Evolutionary conservation across 2,797 vertebrate species (phyloP), one percentile per base, ranked within the genome.

Genomic region (Sparus aurata): DNA sequence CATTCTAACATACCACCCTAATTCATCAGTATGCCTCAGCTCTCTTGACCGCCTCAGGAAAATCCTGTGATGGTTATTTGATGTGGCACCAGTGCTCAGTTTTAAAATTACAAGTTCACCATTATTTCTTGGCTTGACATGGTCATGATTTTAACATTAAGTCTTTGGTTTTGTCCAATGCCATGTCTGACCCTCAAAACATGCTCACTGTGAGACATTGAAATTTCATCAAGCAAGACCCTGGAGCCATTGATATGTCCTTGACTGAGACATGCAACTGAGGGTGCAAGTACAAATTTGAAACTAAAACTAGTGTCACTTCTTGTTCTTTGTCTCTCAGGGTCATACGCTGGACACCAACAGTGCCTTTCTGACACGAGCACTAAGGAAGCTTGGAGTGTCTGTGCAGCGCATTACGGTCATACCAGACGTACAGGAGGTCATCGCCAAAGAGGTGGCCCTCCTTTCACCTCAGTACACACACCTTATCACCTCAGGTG

Each of bases 291-390:
- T 10, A 12, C 22, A 17, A 17, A 5, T 17, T 20, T 49, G 17
- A 71, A 69, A 73, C 27, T 55, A 22, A 30, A 11, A 3, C 5
- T 25, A 43, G 52, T 62, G 34, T 76, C 57, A 77, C 12, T 63
- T 81, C 20, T 75, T 0, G 10, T 66, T 30, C 63, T 53, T 18
- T 2, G 16, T 66, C 73, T 73, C n/a, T 23, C 85, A 99, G 98
- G 98, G 98, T 67, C 96, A 97, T 91, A 99, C 98, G 0, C 95
- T 94, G 50, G 98, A 99, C 93, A 98, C 97, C 0, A 99, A 99
- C 87, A 99, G 97, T 38, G 94, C 94, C 90, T 98, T 97, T 85
- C 94, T 99, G 85, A 96, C 97, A 60, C 95, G 89, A 23, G 95
- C 95, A 0, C 94, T 99, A 17, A 96, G 97, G 12, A 95, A 95